These are phyloP conservation scores for Toxotes chatareus DNA, from an alignment of 2,113 vertebrate genomes.

Conservation along the genomic window DNA sequence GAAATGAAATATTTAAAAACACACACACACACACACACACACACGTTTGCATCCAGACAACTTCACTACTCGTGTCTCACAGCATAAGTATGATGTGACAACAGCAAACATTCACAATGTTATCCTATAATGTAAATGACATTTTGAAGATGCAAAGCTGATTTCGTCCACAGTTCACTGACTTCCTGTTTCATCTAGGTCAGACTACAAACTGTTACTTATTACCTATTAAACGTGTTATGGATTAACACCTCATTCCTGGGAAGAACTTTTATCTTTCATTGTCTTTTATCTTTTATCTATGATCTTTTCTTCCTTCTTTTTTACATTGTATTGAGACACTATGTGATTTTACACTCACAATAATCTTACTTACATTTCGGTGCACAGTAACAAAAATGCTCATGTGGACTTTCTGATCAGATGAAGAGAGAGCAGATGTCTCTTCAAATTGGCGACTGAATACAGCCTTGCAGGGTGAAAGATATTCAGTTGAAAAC, in stretches of 20 bases:
- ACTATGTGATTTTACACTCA: background rate
- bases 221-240: conserved; percentile 18
- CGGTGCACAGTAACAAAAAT: background rate
- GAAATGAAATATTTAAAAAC: background rate
- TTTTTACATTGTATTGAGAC: background rate
- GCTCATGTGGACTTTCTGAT: background rate
- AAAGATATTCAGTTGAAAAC: too few species aligned
- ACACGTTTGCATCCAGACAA: background rate
- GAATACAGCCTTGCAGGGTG: too few species aligned
- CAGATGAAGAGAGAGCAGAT: background rate
- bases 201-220: background rate
- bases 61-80: background rate
- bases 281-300: background rate
- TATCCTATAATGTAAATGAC: background rate
- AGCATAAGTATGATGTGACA: background rate
- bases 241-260: background rate
- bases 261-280: background rate
- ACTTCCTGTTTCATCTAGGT: background rate
- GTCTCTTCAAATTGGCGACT: background rate
- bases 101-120: background rate
- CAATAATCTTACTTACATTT: background rate
- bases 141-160: background rate
- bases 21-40: background rate
- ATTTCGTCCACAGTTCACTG: conserved; percentile 11
- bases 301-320: background rate